Evolutionary conservation across 2,797 vertebrate species (phyloP), one percentile per base, ranked within the genome.

Genomic region (Argyrosomus regius): DNA sequence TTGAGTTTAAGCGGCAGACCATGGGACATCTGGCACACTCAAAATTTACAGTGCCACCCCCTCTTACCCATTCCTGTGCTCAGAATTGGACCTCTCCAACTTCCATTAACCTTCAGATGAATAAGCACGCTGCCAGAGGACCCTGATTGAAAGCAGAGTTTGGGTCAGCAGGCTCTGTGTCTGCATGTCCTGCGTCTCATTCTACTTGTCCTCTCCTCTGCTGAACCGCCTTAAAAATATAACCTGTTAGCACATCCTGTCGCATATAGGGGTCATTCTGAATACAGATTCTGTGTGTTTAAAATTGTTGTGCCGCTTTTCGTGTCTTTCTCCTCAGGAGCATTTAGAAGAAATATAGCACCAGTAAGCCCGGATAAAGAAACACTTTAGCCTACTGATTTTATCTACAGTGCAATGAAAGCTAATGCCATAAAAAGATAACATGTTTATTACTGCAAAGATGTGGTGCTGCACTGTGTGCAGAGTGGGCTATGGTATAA

Each of bases 81-180:
- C 71, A 14, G 54, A 82, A 72, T 59, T 75, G 72, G 45, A 72
- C 71, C 76, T 80, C 71, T 81, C 72, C 61, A 67, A 66, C 77
- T 83, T 80, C 76, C 73, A 81, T 90, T 88, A 86, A 87, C 83
- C 86, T 83, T 76, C 65, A 72, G 63, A 83, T 85, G 71, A 85
- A 84, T 77, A 58, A 69, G 68, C 58, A 70, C 1, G 5, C 71
- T 72, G 82, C 71, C 77, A 75, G 73, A 72, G 63, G 66, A 75
- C 13, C 35, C 53, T 74, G 76, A 83, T 65, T 84, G 69, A 85
- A 81, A 85, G 78, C 68, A 62, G 17, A 82, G 64, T 60, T 76
- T 17, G 62, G 82, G 81, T 86, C 81, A 79, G 71, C 66, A 31
- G 68, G 52, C 59, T 77, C 46, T 39, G 57, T 60, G 58, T 81